Conservation (phyloP, 2,888 invertebrate genomes). For the Synanthedon tipuliformis region DNA sequence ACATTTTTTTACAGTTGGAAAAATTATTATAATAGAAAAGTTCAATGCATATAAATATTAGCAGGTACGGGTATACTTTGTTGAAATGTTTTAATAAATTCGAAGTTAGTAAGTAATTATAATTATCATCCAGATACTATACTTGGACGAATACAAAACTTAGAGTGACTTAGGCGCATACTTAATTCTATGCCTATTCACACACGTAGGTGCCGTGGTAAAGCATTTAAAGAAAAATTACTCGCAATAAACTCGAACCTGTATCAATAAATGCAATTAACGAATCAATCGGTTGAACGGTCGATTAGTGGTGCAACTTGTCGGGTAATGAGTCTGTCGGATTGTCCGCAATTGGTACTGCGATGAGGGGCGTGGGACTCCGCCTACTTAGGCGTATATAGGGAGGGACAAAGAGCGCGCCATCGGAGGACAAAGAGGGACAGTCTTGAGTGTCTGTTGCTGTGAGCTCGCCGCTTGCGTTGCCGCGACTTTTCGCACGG, state of each 20-base stretch:
- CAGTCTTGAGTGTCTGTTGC: constrained; percentile 48
- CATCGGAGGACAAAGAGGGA: constrained; percentile 50
- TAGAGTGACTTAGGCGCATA: no score
- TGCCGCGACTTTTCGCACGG: constrained; percentile 3
- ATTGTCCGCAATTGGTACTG: neutral
- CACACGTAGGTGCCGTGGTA: no score
- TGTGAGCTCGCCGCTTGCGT: constrained; percentile 54
- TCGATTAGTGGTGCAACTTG: constrained; percentile 26
- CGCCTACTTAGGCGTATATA: constrained; percentile 54
- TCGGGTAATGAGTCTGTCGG: constrained; percentile 35
- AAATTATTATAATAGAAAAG: no score
- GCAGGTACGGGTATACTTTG: no score
- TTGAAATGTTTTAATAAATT: no score
- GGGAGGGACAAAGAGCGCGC: constrained; percentile 48
- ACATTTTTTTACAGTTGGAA: no score
- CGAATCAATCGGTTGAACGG: constrained; percentile 43
- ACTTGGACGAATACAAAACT: no score
- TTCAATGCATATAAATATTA: no score
- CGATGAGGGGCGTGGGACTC: constrained; percentile 26
- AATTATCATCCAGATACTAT: no score
- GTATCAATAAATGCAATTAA: constrained; percentile 59
- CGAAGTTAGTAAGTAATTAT: no score
- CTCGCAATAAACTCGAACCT: constrained; percentile 13
- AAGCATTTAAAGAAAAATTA: neutral
- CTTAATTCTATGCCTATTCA: no score